Base-by-base conservation (phyloP, 2,113 vertebrate genomes). In the Gavia stellata region DNA sequence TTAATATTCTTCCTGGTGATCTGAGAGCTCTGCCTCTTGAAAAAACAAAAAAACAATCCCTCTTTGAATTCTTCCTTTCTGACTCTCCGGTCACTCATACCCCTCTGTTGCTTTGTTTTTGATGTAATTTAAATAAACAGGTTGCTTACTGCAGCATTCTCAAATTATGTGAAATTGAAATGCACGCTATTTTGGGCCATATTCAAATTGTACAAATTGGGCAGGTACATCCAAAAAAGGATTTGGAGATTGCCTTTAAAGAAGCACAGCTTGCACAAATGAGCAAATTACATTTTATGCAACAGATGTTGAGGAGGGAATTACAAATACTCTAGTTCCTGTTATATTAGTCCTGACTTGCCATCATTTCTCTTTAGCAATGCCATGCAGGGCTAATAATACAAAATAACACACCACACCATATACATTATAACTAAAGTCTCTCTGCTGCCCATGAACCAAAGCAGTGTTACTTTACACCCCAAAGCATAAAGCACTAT, bases 1-100 rank as follows among this genome's bases (percentile, higher is more conserved):
- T 88, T 79, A 96, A 88, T 94, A 74, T 93, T 94, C 94, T 97
- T 97, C 94, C 91, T 80, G 94, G 95, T 92, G 97, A 95, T 92
- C 79, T 85, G 74, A 56, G 92, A 92, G 56, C 86, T 88, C 36
- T 94, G 36, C 29, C 19, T 94, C 38, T 68, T 81, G 58, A 15
- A 47, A 62, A 83, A 66, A 75, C 31, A 12, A 28, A 36, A 12
- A 40, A 28, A 3, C 10, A 14, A 5, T 66, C 36, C 12, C 10
- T 38, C 50, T 82, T 34, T 15, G 4, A n/a, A 67, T n/a, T 81
- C 2, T 16, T 50, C 14, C 52, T 50, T 85, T 61, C 28, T 21
- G 45, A 14, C 36, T 85, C 52, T 81, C 14, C 0, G 12, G 66
- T 71, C 94, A 62, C 36, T 26, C 31, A 45, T 56, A 42, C 33